Evolutionary conservation across 2,113 vertebrate species (phyloP), one percentile per base, ranked within the genome.

Genomic region (Takifugu bimaculatus): DNA sequence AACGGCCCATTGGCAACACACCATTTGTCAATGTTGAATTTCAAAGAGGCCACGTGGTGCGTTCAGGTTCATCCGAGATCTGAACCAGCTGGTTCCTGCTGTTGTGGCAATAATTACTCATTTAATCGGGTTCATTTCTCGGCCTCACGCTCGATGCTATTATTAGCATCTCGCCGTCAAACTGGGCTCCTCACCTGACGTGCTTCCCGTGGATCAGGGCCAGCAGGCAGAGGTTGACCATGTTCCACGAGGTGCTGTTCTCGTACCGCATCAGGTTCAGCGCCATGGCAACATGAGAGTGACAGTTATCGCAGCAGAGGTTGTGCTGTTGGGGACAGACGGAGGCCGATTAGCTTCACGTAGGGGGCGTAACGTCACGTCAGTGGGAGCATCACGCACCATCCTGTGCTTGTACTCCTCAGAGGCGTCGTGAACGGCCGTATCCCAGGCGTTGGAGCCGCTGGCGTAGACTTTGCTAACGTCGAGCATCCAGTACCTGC

Each of bases 221-320:
- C 32, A 94, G 91, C 72, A 94, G 89, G 84, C 96, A 97, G 63
- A 98, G 93, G 0, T 95, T 95, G 81, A 99, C 90, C 97, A 98
- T 99, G 88, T 98, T 98, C 97, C 97, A 99, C 1, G 90, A 94
- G 61, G 91, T 94, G 88, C 93, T 95, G 88, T 98, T 96, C 65
- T 94, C 94, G 0, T 99, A 99, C 3, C 85, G 90, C 97, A 98
- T 98, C 83, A 98, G 80, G 74, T 99, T 99, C 87, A 98, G 92
- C 42, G 96, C 95, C 93, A 98, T 88, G 20, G 97, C 96, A 10
- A 99, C 97, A 0, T 98, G 96, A 0, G 97, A 99, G 85, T 99
- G 97, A 87, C 97, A 99, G 85, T 99, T 99, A 85, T 99, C 96
- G 70, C 97, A 99, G 88, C 97, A 99, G 48, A 99, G 93, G 84